These are phyloP conservation scores for Formica exsecta DNA, from an alignment of 1,140 invertebrate genomes.

Conservation along the genomic window DNA sequence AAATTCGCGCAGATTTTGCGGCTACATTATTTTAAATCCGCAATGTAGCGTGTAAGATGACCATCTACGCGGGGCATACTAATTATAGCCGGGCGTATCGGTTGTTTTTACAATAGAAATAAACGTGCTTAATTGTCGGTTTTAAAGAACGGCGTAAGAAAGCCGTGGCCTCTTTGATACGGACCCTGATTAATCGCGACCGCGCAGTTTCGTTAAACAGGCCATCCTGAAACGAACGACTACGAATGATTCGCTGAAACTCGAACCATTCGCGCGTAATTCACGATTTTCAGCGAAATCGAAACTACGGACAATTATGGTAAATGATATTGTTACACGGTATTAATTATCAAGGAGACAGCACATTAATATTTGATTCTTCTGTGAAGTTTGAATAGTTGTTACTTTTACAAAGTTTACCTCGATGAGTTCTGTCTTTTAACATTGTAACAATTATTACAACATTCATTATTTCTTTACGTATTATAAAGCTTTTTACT, in stretches of 20 bases:
- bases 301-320: background rate
- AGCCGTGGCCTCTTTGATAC: constrained; percentile 43
- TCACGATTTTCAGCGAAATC: background rate
- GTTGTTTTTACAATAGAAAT: constrained; percentile 23
- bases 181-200: constrained; percentile 38
- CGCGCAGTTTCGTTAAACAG: constrained; percentile 33
- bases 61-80: constrained; percentile 46
- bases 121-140: constrained; percentile 3
- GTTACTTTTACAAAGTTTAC: background rate
- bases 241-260: background rate
- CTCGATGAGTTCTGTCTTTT: background rate
- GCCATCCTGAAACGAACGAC: constrained; percentile 10
- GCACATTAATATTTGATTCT: background rate
- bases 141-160: constrained; percentile 46
- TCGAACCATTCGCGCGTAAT: background rate
- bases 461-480: background rate
- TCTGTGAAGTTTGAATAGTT: background rate
- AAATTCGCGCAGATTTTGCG: constrained; percentile 12
- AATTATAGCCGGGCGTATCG: constrained; percentile 47
- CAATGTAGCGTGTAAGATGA: constrained; percentile 57
- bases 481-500: background rate
- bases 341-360: background rate
- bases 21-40: constrained; percentile 24
- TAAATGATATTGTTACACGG: background rate
- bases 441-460: background rate